A percentile compares a stretch with the other conserved stretches of the same genome.
Evolutionary conservation across 2,888 invertebrate genomes (phyloP).

Genomic region (Drosophila trichaetosa): DNA sequence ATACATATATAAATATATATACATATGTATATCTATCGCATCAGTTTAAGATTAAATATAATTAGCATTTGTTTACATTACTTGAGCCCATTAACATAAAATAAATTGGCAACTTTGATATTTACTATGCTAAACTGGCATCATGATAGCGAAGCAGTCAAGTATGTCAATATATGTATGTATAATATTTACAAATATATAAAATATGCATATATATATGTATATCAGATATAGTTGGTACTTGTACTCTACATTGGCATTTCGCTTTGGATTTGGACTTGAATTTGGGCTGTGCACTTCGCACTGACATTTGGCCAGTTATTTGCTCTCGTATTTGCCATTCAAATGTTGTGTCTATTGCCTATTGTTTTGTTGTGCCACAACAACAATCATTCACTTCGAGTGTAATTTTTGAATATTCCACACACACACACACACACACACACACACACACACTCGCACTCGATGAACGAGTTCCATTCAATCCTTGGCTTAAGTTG

Average conservation of each 20-base stretch:
- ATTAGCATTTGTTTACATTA: not conserved
- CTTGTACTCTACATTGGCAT: conserved; percentile 14
- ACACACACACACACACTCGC: not conserved
- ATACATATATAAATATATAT: not conserved
- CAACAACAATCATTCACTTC: conserved; percentile 36
- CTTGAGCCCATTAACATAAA: not conserved
- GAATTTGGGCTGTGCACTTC: conserved; percentile 37
- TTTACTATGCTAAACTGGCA: not conserved
- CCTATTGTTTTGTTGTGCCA: conserved; percentile 32
- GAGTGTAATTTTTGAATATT: conserved; percentile 59
- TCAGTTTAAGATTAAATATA: not conserved
- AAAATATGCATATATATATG: not conserved
- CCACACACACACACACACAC: conserved; percentile 12
- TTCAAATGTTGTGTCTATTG: conserved; percentile 45
- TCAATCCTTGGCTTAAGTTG: conserved; percentile 15
- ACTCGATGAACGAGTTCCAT: conserved; percentile 19
- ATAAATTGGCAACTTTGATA: not conserved
- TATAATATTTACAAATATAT: not conserved
- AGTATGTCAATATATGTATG: no score
- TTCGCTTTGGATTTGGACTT: conserved; percentile 17
- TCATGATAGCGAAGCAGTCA: not conserved
- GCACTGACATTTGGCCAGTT: conserved; percentile 62
- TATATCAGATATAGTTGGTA: not conserved
- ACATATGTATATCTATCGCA: no score
- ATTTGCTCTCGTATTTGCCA: conserved; percentile 53